These are phyloP conservation scores for Hermaeophaga mercurialis DNA, from an alignment of 2,888 invertebrate genomes.

Conservation along the genomic window DNA sequence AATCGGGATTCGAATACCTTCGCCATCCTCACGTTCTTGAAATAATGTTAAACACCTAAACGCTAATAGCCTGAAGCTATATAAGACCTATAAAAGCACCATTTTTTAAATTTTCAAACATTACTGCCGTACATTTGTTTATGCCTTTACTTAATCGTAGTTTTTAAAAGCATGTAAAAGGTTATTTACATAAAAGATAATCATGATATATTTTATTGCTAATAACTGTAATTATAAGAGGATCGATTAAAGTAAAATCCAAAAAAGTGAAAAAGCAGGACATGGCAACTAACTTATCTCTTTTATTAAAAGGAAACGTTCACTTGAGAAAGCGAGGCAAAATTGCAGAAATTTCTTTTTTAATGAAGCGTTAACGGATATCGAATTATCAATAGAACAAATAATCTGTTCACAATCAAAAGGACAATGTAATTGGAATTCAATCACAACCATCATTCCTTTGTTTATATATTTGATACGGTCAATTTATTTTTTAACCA, in stretches of 20 bases:
- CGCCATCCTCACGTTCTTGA: too few species aligned
- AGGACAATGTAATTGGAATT: not conserved
- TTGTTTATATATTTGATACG: not conserved
- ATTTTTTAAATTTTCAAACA: too few species aligned
- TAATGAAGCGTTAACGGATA: slow-evolving; percentile 24
- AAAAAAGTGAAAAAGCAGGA: slow-evolving; percentile 19
- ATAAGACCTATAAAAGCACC: too few species aligned
- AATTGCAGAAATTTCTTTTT: slow-evolving; percentile 27
- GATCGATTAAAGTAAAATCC: slow-evolving; percentile 1
- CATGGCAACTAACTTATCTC: not conserved
- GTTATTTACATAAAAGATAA: too few species aligned
- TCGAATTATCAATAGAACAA: slow-evolving; percentile 8
- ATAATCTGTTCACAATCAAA: not conserved
- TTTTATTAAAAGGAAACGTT: slow-evolving; percentile 18
- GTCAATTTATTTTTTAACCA: not conserved
- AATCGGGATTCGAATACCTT: too few species aligned
- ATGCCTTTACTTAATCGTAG: too few species aligned
- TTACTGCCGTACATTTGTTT: too few species aligned
- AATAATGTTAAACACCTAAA: too few species aligned
- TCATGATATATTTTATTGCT: too few species aligned
- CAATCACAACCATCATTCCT: not conserved
- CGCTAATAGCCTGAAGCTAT: too few species aligned
- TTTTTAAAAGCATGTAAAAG: too few species aligned
- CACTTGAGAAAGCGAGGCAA: slow-evolving; percentile 25
- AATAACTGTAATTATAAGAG: too few species aligned